Percentiles rank a stretch among this genome's conserved stretches.
phyloP scores from a whole-genome alignment of 2,797 vertebrate species.

The Gallinago stenura region DNA sequence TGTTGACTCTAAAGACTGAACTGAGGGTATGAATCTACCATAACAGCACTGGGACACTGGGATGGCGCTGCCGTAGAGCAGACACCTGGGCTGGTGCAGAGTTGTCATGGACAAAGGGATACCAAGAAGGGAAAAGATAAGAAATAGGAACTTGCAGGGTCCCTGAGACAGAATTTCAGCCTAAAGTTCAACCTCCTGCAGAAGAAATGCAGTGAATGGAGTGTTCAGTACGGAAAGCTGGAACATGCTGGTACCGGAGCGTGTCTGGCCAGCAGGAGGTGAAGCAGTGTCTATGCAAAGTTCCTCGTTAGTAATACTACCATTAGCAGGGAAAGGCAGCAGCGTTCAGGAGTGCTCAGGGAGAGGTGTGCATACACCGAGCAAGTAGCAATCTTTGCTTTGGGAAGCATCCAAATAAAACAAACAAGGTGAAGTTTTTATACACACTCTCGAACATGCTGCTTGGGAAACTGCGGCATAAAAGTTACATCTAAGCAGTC shows the following conservation, averaged over 20 bases:
- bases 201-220: background rate
- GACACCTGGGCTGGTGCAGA: background rate
- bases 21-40: background rate
- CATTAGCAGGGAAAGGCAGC: background rate
- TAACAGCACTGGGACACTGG: background rate
- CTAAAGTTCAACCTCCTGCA: background rate
- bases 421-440: conserved; percentile 33
- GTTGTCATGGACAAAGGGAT: background rate
- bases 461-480: conserved; percentile 15
- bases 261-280: background rate
- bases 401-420: conserved; percentile 59
- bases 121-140: background rate
- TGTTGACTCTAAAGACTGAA: background rate
- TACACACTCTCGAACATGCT: background rate
- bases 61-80: background rate
- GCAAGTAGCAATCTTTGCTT: conserved; percentile 35
- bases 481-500: background rate
- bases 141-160: background rate
- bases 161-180: background rate
- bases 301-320: background rate
- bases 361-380: conserved; percentile 4
- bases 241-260: background rate
- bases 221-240: background rate
- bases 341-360: conserved; percentile 16
- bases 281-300: background rate